phyloP scores from a whole-genome alignment of 2,888 invertebrate genomes.

The Capitulum mitella region DNA sequence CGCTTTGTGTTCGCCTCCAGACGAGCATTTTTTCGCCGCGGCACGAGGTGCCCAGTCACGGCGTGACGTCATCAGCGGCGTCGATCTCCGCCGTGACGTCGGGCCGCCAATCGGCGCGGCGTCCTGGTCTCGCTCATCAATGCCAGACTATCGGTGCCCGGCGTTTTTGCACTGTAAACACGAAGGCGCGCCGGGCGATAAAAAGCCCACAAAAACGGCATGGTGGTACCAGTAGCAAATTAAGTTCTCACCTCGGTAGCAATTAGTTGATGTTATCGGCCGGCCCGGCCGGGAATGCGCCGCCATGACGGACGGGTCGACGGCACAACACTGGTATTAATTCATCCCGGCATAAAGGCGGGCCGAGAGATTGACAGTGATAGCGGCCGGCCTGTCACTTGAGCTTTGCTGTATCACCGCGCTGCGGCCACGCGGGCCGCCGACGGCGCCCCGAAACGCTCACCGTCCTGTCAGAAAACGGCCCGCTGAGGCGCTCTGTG shows the following conservation, averaged over 20 bases:
- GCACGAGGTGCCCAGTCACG: background rate
- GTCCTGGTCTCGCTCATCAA: background rate
- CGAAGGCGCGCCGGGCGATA: background rate
- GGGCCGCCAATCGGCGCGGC: too few species aligned
- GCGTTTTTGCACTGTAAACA: constrained; percentile 6
- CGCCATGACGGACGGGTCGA: background rate
- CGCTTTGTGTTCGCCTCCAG: too few species aligned
- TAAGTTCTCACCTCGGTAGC: background rate
- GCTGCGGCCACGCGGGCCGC: too few species aligned
- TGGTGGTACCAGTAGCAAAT: constrained; percentile 13
- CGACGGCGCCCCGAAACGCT: too few species aligned
- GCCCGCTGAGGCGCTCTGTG: too few species aligned
- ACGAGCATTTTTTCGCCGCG: background rate
- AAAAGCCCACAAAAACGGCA: background rate
- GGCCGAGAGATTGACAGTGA: constrained; percentile 10
- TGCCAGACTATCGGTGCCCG: background rate
- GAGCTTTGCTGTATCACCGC: background rate
- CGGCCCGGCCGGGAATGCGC: background rate
- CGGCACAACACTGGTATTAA: constrained; percentile 16
- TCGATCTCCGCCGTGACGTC: background rate
- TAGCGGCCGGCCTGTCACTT: constrained; percentile 1
- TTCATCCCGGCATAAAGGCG: constrained; percentile 20
- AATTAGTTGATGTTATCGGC: constrained; percentile 17
- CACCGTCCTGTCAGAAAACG: too few species aligned
- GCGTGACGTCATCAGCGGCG: background rate